phyloP scores from a whole-genome alignment of 2,113 vertebrate genomes.

The Oncorhynchus kisutch region DNA sequence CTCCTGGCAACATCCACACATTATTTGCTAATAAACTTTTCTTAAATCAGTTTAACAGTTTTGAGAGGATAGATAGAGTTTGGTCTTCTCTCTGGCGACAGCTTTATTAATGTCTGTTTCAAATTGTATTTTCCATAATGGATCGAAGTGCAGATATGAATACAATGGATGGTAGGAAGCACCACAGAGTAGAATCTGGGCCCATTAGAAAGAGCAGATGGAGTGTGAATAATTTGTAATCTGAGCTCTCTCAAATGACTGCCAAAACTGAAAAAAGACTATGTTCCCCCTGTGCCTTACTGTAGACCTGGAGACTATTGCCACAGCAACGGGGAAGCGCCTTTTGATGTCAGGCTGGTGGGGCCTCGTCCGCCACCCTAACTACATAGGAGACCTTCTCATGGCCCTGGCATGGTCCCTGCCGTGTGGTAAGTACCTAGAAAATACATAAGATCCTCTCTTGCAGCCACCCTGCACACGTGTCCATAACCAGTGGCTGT shows the following conservation, averaged over 20 bases:
- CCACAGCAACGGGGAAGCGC: constrained; percentile 83
- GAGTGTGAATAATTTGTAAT: neutral
- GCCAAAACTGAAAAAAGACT: neutral
- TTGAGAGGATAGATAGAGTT: neutral
- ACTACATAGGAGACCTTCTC: constrained; percentile 87
- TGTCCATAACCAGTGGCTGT: neutral
- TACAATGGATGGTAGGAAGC: neutral
- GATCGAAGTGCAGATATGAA: neutral
- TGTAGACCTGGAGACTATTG: constrained; percentile 82
- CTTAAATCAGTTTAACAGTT: neutral
- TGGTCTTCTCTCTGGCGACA: neutral
- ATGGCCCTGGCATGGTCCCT: constrained; percentile 92
- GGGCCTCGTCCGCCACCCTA: constrained; percentile 88
- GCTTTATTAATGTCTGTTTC: neutral
- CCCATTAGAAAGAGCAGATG: neutral
- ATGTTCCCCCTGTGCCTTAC: too few species aligned
- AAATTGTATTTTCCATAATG: neutral
- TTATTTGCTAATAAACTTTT: neutral
- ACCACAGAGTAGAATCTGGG: neutral
- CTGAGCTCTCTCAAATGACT: constrained; percentile 11
- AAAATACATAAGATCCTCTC: neutral
- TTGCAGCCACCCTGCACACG: neutral
- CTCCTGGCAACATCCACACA: neutral
- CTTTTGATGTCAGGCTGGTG: constrained; percentile 90
- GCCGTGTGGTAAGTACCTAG: constrained; percentile 81